These are phyloP conservation scores for Stylophora pistillata DNA, from an alignment of 64 coral and sea anemone species.

Conservation along the genomic window DNA sequence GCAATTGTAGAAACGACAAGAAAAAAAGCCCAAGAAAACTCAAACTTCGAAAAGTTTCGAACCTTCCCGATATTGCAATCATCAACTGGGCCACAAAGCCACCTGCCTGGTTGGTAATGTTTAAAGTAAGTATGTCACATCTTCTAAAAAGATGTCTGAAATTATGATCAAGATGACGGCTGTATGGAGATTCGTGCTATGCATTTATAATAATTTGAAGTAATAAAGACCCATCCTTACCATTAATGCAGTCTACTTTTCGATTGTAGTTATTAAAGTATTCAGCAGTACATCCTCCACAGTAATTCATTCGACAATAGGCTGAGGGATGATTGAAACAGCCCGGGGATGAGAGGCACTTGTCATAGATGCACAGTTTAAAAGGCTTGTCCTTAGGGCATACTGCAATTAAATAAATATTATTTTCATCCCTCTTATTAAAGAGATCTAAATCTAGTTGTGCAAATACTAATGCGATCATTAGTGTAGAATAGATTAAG, in stretches of 20 bases:
- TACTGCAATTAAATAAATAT: constrained; percentile 8
- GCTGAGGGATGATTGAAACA: constrained; percentile 24
- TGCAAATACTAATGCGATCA: too few species aligned
- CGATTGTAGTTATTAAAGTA: constrained; percentile 21
- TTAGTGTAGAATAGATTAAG: too few species aligned
- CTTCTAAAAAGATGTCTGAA: neutral
- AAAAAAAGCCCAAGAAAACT: too few species aligned
- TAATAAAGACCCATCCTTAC: neutral
- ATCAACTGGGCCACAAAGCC: too few species aligned
- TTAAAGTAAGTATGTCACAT: neutral
- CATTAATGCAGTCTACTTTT: constrained; percentile 18
- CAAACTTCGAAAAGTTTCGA: too few species aligned
- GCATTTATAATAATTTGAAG: neutral
- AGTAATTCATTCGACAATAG: constrained; percentile 57
- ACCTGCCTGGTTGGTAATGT: too few species aligned
- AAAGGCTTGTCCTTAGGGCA: constrained; percentile 48
- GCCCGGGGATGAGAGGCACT: constrained; percentile 2
- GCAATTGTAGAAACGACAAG: too few species aligned
- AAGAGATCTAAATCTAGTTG: too few species aligned
- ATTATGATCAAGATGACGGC: neutral
- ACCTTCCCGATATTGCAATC: too few species aligned
- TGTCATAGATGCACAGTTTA: constrained; percentile 53
- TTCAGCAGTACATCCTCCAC: constrained; percentile 41
- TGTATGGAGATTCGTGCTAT: neutral
- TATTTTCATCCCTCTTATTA: too few species aligned